A percentile compares a stretch with the other conserved stretches of the same genome.
phyloP scores from a whole-genome alignment of 2,797 vertebrate species.

The Tangara arthus region DNA sequence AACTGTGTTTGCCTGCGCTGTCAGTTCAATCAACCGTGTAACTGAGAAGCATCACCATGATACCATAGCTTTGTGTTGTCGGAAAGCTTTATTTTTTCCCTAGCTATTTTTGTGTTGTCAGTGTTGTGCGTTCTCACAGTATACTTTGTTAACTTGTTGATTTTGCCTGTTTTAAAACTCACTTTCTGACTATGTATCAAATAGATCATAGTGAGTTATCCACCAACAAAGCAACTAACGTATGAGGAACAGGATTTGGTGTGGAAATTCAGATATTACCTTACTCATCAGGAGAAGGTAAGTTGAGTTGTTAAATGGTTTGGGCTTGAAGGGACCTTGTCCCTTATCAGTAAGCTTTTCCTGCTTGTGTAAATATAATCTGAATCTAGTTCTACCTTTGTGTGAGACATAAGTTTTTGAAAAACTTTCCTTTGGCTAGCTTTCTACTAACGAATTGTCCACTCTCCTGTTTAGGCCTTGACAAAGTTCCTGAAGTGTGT shows the following conservation, averaged over 20 bases:
- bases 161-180: neutral
- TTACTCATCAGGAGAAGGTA: conserved; percentile 98
- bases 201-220: conserved; percentile 97
- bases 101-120: neutral
- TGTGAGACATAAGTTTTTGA: neutral
- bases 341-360: neutral
- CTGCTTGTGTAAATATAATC: neutral
- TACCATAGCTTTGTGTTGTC: neutral
- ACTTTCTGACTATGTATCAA: neutral
- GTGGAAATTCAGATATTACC: conserved; percentile 98
- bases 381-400: neutral
- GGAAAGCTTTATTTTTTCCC: neutral
- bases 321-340: neutral
- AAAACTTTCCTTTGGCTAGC: neutral
- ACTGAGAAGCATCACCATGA: neutral
- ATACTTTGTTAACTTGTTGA: neutral
- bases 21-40: neutral
- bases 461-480: conserved; percentile 81
- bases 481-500: conserved; percentile 99
- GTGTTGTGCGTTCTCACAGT: neutral
- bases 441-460: neutral
- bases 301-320: neutral
- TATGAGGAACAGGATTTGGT: conserved; percentile 98
- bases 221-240: conserved; percentile 94
- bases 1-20: neutral